phyloP scores from a whole-genome alignment of 2,888 invertebrate species.

The Mimas tiliae region DNA sequence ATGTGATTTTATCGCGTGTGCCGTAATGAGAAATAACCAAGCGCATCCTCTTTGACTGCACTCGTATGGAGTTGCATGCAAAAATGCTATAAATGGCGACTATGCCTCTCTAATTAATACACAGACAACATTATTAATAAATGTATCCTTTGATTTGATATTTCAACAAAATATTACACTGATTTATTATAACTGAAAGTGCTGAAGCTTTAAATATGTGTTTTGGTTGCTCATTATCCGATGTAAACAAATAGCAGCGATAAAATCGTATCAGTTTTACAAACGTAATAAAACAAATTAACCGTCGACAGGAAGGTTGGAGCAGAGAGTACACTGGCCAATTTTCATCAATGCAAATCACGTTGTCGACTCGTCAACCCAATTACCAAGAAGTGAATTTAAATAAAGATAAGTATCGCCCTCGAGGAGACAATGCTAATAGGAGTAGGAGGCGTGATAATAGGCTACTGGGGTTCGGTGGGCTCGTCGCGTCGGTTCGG shows the following conservation, averaged over 20 bases:
- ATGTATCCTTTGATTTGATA: not conserved
- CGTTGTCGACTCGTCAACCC: conserved; percentile 85
- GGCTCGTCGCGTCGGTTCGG: conserved; percentile 35
- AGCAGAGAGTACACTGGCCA: conserved; percentile 70
- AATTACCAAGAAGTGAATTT: conserved; percentile 85
- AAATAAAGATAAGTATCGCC: conserved; percentile 85
- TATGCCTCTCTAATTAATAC: conserved; percentile 49
- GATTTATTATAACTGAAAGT: not conserved
- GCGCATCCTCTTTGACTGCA: conserved; percentile 81
- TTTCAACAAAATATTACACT: not conserved
- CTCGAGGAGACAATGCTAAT: conserved; percentile 84
- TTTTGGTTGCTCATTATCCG: conserved; percentile 28
- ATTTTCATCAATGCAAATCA: conserved; percentile 85
- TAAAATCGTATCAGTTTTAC: conserved; percentile 61
- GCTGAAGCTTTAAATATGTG: not conserved
- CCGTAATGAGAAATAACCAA: conserved; percentile 84
- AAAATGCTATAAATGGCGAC: conserved; percentile 67
- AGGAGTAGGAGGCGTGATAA: conserved; percentile 82
- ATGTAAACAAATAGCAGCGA: conserved; percentile 42
- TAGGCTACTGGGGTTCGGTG: conserved; percentile 73
- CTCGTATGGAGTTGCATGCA: conserved; percentile 61
- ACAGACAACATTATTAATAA: not conserved
- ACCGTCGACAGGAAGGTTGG: conserved; percentile 66
- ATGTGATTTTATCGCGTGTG: conserved; percentile 83
- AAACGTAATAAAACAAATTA: conserved; percentile 79